Base-by-base conservation (phyloP, 2,113 vertebrate species). In the Serinus canaria region DNA sequence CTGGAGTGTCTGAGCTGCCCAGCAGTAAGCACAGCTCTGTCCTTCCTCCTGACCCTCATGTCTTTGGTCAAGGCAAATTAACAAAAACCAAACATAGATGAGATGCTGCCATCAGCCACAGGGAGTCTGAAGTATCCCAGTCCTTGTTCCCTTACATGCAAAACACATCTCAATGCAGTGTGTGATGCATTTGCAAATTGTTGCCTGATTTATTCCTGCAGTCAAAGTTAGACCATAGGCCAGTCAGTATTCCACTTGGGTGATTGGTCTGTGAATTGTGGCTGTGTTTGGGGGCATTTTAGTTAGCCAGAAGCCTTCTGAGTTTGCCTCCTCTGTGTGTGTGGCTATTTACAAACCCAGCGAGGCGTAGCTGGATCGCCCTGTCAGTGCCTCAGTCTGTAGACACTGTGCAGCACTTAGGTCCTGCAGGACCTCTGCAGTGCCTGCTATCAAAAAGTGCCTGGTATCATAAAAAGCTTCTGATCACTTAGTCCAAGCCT, bases 391-490 rank as follows among this genome's bases (percentile, higher is more conserved):
- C 60, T 69, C 75, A 86, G 75, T 68, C 43, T 74, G 5, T 30
- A 55, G 92, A 81, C 33, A 13, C 83, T 62, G 23, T 82, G 95
- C 90, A 92, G 85, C 66, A 55, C 56, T 59, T 12, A 13, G 72
- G 47, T 93, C 69, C 83, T 92, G 90, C 83, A 90, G 76, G 64
- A 67, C 59, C 59, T 90, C 91, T 93, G 96, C 86, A 89, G 88
- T 81, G 79, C 43, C 55, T 91, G 72, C 3, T 74, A 8, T 68
- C 87, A 39, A 5, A 73, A 11, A 44, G 15, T 67, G 41, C 43
- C 35, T 74, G 44, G 7, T 52, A 5, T 33, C 28, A n/a, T 5
- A 72, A 50, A 83, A 81, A 67, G 20, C 76, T 92, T 74, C 83
- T 66, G n/a, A 74, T 55, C 44, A 18, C 55, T 76, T 69, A 80